Base-by-base conservation (phyloP, 2,113 vertebrate species). In the Hemiscyllium ocellatum region DNA sequence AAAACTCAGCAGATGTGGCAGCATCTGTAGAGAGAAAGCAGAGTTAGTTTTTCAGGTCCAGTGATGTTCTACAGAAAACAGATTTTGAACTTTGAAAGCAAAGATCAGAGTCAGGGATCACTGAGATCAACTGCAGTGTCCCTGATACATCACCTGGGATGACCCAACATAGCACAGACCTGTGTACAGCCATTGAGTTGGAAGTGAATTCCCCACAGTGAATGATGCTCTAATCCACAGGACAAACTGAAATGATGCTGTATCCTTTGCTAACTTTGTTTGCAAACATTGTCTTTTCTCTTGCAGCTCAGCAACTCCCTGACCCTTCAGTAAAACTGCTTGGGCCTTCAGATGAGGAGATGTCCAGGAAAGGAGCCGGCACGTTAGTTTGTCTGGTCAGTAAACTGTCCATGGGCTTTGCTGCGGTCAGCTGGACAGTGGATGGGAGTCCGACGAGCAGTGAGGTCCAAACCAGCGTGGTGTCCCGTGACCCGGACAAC, bases 351-450 rank as follows among this genome's bases (percentile, higher is more conserved):
- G 78, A 12, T 1, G 52, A 90, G 65, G 89, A 96, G 20, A 3
- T 78, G 6, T 50, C 42, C 37, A 22, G 15, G 24, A 61, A 80
- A 76, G 89, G 80, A 22, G 61, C 52, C 0, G 97, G 96, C 96
- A 96, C 97, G 96, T 96, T 98, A 96, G 94, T 97, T 96, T 98
- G 97, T 95, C 96, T 96, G 96, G 96, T 96, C 83, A 95, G 83
- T 96, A 96, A 97, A 95, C 95, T 97, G 97, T 96, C 97, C 96
- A 26, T 4, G 7, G 52, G 69, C 86, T 96, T 97, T 95, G 96
- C 95, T 95, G 96, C 97, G 52, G 96, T 97, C 17, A 97, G 89
- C 97, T 97, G 97, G 97, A 96, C 96, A 85, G 37, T 95, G 95
- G 96, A 0, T 95, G 97, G 96, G 96, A 96, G 80, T 94, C 86